phyloP scores from a whole-genome alignment of 1,140 invertebrate species.

The Drosophila saltans region DNA sequence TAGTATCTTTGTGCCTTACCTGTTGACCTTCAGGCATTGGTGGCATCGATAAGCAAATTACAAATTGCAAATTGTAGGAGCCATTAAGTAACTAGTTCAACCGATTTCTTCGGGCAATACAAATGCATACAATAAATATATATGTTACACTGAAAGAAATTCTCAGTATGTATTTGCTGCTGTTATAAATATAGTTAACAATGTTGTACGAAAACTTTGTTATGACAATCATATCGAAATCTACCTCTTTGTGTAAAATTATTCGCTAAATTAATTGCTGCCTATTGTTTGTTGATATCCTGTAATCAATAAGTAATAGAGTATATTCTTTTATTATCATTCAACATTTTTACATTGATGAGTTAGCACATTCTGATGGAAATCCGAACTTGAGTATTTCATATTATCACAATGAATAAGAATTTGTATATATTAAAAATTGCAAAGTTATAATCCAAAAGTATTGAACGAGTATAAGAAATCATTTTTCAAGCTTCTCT shows the following conservation, averaged over 20 bases:
- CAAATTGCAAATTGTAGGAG: constrained; percentile 7
- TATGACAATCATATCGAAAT: background rate
- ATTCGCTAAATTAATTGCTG: background rate
- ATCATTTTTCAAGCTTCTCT: too few relatives aligned
- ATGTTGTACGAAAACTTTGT: background rate
- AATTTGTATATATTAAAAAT: too few relatives aligned
- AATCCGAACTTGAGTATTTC: too few relatives aligned
- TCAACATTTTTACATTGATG: too few relatives aligned
- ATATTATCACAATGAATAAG: too few relatives aligned
- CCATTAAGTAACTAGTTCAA: constrained; percentile 15
- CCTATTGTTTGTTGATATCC: background rate
- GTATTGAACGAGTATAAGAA: too few relatives aligned
- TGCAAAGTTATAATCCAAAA: too few relatives aligned
- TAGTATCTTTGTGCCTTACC: background rate
- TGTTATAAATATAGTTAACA: background rate
- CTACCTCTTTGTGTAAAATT: background rate
- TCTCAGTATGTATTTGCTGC: too few relatives aligned
- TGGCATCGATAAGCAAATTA: constrained; percentile 52
- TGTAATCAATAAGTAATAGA: background rate
- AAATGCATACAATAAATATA: background rate
- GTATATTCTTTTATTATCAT: too few relatives aligned
- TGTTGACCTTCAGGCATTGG: constrained; percentile 31
- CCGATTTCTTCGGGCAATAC: constrained; percentile 16
- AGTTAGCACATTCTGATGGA: too few relatives aligned
- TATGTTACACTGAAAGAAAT: constrained; percentile 5